phyloP scores from a whole-genome alignment of 2,113 vertebrate species.

The Ariopsis seemanni region DNA sequence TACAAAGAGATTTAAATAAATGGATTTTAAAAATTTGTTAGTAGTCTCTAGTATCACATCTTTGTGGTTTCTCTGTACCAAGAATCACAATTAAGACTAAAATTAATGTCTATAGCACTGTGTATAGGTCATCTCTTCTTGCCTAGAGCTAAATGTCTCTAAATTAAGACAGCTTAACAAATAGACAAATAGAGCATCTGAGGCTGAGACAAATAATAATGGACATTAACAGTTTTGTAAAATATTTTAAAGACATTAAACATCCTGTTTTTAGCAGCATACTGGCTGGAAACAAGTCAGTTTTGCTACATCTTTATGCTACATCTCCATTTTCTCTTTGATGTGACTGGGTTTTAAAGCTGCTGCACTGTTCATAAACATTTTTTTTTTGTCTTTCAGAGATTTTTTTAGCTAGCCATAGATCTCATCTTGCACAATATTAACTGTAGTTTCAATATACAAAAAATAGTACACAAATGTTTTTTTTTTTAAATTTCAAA shows the following conservation, averaged over 20 bases:
- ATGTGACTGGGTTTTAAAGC: not conserved
- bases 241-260: not conserved
- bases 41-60: not conserved
- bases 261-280: not conserved
- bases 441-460: not conserved
- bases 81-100: not conserved
- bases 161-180: not conserved
- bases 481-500: no score
- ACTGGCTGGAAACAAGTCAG: no score
- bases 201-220: not conserved
- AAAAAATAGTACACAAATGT: no score
- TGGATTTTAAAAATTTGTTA: not conserved
- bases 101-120: not conserved
- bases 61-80: not conserved
- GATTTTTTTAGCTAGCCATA: not conserved
- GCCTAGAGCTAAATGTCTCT: not conserved
- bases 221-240: not conserved
- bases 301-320: not conserved
- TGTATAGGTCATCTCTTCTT: not conserved
- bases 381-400: not conserved
- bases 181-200: not conserved
- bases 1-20: not conserved
- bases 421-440: not conserved
- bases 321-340: not conserved
- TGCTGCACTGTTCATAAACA: not conserved